These are phyloP conservation scores for Haemorhous mexicanus DNA, from an alignment of 2,113 vertebrate genomes.

Conservation along the genomic window DNA sequence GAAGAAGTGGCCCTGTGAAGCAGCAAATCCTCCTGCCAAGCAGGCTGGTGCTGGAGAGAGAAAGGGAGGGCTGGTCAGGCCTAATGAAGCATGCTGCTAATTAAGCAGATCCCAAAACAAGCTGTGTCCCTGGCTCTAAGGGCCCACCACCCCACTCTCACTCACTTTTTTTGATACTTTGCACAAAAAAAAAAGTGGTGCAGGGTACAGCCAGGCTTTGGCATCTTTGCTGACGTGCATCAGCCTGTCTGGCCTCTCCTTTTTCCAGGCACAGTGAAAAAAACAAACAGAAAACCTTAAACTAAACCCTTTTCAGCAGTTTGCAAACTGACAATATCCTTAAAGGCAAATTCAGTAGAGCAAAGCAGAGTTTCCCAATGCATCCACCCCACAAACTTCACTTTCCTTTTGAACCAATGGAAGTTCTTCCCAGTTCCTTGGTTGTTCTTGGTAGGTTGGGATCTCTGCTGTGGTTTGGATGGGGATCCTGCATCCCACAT, in stretches of 20 bases:
- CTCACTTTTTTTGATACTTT: neutral
- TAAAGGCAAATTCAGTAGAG: neutral
- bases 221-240: neutral
- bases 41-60: neutral
- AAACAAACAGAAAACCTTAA: neutral
- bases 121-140: neutral
- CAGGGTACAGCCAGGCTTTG: neutral
- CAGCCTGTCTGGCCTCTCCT: neutral
- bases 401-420: neutral
- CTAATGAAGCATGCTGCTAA: neutral
- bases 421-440: neutral
- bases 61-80: fast-evolving
- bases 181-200: neutral
- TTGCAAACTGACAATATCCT: neutral
- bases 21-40: neutral
- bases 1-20: neutral
- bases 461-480: neutral
- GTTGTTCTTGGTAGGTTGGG: fast-evolving
- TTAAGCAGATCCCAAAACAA: neutral
- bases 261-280: neutral
- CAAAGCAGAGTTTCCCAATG: neutral
- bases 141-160: neutral
- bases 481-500: neutral
- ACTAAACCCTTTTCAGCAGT: neutral
- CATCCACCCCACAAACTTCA: neutral